Conservation (phyloP, 2,888 invertebrate species). For the Lottia gigantea region DNA sequence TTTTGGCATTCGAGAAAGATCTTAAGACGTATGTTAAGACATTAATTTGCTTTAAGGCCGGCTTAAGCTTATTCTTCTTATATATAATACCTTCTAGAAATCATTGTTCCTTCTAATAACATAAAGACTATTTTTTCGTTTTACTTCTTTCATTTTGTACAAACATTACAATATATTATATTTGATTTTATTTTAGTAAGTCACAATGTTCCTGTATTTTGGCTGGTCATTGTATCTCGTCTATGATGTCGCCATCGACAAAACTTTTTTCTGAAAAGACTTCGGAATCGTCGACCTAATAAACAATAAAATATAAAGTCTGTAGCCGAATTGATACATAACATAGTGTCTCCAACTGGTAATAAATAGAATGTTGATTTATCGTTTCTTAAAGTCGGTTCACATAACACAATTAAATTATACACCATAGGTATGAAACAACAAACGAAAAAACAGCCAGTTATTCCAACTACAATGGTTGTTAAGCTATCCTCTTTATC, state of each 20-base stretch:
- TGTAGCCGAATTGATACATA: constrained; percentile 36
- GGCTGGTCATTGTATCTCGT: too few species aligned
- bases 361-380: constrained; percentile 22
- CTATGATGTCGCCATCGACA: constrained; percentile 14
- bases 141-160: too few species aligned
- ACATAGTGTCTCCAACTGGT: constrained; percentile 32
- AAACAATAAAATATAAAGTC: constrained; percentile 40
- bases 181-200: too few species aligned
- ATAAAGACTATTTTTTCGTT: too few species aligned
- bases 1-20: too few species aligned
- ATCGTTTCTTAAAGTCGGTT: constrained; percentile 22
- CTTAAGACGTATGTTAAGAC: too few species aligned
- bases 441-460: constrained; percentile 36
- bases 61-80: too few species aligned
- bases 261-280: constrained; percentile 25
- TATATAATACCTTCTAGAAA: too few species aligned
- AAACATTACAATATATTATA: too few species aligned
- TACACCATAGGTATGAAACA: constrained; percentile 34
- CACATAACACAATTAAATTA: constrained; percentile 23
- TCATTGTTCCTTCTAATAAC: too few species aligned
- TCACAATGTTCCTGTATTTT: too few species aligned
- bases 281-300: constrained; percentile 32
- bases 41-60: too few species aligned
- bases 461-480: constrained; percentile 34
- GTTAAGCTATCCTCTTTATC: constrained; percentile 32